Percentiles rank a stretch among this genome's conserved stretches.
phyloP scores from a whole-genome alignment of 2,888 invertebrate species.

The Germaria angustata region DNA sequence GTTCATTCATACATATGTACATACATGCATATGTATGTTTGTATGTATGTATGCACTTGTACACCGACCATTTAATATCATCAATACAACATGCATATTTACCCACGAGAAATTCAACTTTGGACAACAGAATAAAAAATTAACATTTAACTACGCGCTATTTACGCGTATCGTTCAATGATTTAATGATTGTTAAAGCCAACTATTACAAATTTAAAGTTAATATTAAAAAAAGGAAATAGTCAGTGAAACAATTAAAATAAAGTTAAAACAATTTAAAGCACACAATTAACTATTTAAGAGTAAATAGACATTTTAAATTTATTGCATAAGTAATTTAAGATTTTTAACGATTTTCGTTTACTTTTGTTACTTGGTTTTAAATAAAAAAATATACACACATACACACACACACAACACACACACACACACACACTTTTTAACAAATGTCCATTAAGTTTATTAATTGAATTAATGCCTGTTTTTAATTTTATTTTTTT shows the following conservation, averaged over 20 bases:
- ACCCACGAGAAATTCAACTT: not conserved
- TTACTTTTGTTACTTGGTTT: not conserved
- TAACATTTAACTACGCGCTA: not conserved
- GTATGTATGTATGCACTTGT: conserved; percentile 8
- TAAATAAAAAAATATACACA: not conserved
- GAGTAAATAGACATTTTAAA: not conserved
- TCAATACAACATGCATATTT: no score
- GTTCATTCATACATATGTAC: conserved; percentile 18
- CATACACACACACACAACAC: no score
- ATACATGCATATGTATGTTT: conserved; percentile 17
- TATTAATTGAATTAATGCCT: not conserved
- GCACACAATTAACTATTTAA: not conserved
- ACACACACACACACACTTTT: not conserved
- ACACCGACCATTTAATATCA: conserved; percentile 22
- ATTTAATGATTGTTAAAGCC: conserved; percentile 9
- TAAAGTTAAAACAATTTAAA: conserved; percentile 20
- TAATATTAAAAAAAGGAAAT: conserved; percentile 31
- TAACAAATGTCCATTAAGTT: conserved; percentile 26
- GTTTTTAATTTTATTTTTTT: conserved; percentile 9
- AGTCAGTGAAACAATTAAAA: conserved; percentile 38
- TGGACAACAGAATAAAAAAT: not conserved
- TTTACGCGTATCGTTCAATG: conserved; percentile 23
- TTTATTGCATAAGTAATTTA: conserved; percentile 15
- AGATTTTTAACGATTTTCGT: not conserved
- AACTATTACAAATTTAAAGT: not conserved